Conservation (phyloP, 2,888 invertebrate genomes). For the Dicycla oo region DNA sequence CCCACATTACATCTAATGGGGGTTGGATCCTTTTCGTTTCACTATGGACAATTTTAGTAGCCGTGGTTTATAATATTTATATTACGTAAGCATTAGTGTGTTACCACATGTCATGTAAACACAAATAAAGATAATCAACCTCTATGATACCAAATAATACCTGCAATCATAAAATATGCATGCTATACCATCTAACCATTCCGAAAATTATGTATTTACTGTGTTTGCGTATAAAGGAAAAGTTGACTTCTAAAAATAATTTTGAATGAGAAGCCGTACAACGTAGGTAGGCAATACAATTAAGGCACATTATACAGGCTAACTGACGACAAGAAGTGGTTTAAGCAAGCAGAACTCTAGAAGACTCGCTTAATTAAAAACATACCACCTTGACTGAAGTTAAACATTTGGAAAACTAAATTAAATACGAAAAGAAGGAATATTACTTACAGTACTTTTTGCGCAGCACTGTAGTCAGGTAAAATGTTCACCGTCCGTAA, state of each 20-base stretch:
- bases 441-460: conserved; percentile 41
- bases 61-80: not conserved
- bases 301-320: conserved; percentile 38
- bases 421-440: conserved; percentile 37
- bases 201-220: not conserved
- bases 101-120: not conserved
- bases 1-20: too few species aligned
- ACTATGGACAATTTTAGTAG: too few species aligned
- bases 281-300: conserved; percentile 19
- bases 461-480: conserved; percentile 43
- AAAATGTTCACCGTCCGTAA: conserved; percentile 58
- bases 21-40: too few species aligned
- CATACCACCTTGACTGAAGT: conserved; percentile 2
- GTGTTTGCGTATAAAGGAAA: not conserved
- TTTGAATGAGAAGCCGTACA: conserved; percentile 41
- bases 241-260: not conserved
- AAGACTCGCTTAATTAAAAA: conserved; percentile 27
- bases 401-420: conserved; percentile 17
- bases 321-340: conserved; percentile 33
- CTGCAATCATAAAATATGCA: conserved; percentile 3
- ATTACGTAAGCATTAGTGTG: conserved; percentile 14
- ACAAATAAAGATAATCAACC: conserved; percentile 13
- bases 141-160: not conserved
- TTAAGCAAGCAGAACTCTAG: conserved; percentile 13
- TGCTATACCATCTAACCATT: not conserved